phyloP scores from a whole-genome alignment of 2,113 vertebrate species.

The Elephas maximus region DNA sequence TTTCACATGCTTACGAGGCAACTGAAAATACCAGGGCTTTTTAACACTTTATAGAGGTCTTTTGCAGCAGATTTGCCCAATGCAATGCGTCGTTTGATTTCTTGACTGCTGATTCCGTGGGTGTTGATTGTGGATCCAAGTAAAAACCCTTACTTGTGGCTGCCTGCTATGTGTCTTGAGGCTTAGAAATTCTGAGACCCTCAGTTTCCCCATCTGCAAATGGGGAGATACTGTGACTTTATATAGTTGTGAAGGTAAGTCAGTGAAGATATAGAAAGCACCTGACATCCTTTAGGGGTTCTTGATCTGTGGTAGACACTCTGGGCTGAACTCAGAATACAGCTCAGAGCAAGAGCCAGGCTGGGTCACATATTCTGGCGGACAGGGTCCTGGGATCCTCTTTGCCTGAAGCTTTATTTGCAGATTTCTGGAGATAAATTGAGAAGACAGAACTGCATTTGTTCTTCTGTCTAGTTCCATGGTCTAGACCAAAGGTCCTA shows the following conservation, averaged over 20 bases:
- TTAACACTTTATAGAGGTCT: no score
- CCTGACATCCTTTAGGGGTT: fast-evolving
- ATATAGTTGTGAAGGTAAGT: not conserved
- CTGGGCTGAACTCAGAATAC: not conserved
- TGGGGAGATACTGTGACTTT: not conserved
- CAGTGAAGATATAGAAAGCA: fast-evolving
- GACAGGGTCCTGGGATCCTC: not conserved
- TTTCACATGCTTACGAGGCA: no score
- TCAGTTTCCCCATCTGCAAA: not conserved
- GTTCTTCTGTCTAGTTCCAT: not conserved
- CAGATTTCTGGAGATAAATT: not conserved
- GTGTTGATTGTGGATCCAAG: no score
- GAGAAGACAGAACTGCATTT: not conserved
- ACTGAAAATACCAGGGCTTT: no score
- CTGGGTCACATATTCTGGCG: no score
- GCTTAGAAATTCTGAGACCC: not conserved
- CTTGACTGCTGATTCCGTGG: no score
- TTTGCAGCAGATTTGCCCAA: no score
- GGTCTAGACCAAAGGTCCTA: not conserved
- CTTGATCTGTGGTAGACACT: fast-evolving
- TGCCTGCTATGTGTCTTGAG: fast-evolving
- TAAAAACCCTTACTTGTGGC: no score
- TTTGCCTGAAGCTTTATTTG: not conserved
- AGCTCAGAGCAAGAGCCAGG: not conserved
- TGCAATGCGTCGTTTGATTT: no score